phyloP scores from a whole-genome alignment of 2,113 vertebrate genomes.

The Myotis davidii region DNA sequence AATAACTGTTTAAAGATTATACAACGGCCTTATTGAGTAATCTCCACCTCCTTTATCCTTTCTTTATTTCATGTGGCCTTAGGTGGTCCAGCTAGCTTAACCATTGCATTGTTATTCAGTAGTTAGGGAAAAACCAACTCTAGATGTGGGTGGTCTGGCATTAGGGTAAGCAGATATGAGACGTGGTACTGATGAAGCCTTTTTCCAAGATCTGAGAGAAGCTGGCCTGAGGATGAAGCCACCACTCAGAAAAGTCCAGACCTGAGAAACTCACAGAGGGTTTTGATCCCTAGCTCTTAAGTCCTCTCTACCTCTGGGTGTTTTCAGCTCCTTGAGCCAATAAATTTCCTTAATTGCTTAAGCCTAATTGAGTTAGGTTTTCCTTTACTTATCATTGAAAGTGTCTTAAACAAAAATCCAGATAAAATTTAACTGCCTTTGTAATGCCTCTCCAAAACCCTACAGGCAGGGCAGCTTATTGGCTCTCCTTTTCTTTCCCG shows the following conservation, averaged over 20 bases:
- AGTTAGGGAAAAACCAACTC: neutral
- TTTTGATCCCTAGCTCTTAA: neutral
- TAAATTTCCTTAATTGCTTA: conserved; percentile 12
- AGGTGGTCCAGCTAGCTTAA: neutral
- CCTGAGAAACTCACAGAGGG: neutral
- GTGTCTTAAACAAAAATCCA: conserved; percentile 21
- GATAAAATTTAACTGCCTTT: conserved; percentile 10
- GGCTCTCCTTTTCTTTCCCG: neutral
- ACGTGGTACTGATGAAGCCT: neutral
- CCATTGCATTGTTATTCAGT: neutral
- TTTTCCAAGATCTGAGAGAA: neutral
- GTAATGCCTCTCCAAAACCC: neutral
- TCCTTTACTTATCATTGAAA: conserved; percentile 18
- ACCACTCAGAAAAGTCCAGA: neutral
- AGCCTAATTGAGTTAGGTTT: neutral
- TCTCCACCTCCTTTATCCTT: too few species aligned
- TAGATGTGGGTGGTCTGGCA: neutral
- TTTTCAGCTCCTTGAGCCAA: neutral
- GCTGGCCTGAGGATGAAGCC: neutral
- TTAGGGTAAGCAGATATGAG: neutral
- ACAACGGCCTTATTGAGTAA: too few species aligned
- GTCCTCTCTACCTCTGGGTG: neutral
- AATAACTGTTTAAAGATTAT: neutral
- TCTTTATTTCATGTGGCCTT: neutral
- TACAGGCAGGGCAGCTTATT: neutral